Percentiles rank a stretch among this genome's conserved stretches.
Conservation (phyloP, 2,888 invertebrate species). For the Morpho deidamia region DNA sequence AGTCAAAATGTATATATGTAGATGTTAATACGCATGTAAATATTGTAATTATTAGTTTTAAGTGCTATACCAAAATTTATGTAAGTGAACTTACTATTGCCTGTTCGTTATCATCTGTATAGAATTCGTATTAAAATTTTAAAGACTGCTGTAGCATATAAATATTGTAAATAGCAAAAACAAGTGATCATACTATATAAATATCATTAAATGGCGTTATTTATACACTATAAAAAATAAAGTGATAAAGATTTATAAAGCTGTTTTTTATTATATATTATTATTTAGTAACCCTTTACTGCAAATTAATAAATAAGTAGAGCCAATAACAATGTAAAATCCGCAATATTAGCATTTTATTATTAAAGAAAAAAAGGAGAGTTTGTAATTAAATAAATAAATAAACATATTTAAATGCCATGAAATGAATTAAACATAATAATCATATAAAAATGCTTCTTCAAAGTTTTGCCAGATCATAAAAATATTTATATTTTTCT, state of each 20-base stretch:
- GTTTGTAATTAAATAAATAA: no score
- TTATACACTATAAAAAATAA: slow-evolving; percentile 72
- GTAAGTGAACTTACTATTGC: slow-evolving; percentile 71
- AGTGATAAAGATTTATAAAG: slow-evolving; percentile 67
- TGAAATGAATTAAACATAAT: no score
- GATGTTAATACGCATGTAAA: slow-evolving; percentile 63
- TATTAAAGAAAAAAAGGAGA: no score
- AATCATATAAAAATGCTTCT: no score
- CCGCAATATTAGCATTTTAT: no score
- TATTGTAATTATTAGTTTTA: slow-evolving; percentile 70
- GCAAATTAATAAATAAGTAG: background rate
- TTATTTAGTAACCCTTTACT: background rate
- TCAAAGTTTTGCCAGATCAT: no score
- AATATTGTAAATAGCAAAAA: slow-evolving; percentile 74
- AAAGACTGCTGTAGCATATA: slow-evolving; percentile 80
- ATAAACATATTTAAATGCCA: no score
- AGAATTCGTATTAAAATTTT: slow-evolving; percentile 71
- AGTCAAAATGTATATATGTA: slow-evolving; percentile 71
- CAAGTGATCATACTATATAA: slow-evolving; percentile 76
- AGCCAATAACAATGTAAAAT: no score
- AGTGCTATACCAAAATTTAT: slow-evolving; percentile 77
- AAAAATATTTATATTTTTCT: no score
- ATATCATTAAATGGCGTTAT: slow-evolving; percentile 74
- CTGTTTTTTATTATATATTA: slow-evolving; percentile 41
- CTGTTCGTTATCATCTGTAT: slow-evolving; percentile 77